phyloP scores from a whole-genome alignment of 2,113 vertebrate species.

The Rhinoderma darwinii region DNA sequence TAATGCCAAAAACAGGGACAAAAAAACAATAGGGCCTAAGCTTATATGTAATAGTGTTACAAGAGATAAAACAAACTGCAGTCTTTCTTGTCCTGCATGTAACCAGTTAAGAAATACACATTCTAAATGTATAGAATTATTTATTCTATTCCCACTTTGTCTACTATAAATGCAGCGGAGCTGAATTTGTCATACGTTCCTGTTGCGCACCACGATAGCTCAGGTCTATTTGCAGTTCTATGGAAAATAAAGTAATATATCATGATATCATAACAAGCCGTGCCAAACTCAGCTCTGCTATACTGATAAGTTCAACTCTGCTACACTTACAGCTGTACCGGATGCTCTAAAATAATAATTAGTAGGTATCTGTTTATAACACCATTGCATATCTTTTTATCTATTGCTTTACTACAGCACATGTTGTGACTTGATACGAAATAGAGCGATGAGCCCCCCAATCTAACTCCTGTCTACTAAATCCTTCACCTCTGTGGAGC shows the following conservation, averaged over 20 bases:
- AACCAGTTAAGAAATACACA: background rate
- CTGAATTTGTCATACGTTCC: background rate
- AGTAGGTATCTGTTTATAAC: background rate
- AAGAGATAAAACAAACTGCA: background rate
- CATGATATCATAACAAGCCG: background rate
- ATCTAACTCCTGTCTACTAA: slow-evolving; percentile 41
- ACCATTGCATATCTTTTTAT: background rate
- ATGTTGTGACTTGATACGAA: background rate
- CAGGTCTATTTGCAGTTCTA: background rate
- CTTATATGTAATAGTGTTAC: background rate
- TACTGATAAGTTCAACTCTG: background rate
- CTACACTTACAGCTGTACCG: background rate
- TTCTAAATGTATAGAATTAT: background rate
- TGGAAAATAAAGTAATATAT: background rate
- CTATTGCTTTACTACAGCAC: background rate
- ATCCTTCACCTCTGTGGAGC: slow-evolving; percentile 63
- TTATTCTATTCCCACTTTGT: background rate
- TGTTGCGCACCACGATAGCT: background rate
- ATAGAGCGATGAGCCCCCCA: background rate
- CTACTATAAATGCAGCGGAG: background rate
- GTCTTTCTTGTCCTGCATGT: background rate
- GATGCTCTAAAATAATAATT: background rate
- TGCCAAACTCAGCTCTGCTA: background rate
- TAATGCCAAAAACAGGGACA: background rate
- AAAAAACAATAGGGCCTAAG: background rate